Evolutionary conservation across 2,888 invertebrate genomes (phyloP).

Genomic region (Leucophora obtusa): DNA sequence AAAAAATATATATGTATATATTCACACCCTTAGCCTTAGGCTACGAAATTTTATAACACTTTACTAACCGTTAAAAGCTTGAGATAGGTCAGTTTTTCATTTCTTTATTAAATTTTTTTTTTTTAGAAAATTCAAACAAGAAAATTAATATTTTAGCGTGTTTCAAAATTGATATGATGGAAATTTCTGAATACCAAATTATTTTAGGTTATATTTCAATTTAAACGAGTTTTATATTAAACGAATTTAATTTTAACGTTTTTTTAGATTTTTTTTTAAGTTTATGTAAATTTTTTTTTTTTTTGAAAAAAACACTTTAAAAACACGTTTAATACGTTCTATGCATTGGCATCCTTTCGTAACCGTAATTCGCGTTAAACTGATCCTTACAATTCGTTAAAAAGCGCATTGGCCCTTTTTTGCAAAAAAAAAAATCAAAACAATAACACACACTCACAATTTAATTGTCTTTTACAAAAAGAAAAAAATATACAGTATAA

Average conservation of each 20-base stretch:
- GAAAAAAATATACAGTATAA: neutral
- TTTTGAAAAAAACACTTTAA: conserved; percentile 28
- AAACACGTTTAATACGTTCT: conserved; percentile 61
- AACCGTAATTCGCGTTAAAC: conserved; percentile 78
- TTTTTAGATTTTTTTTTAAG: conserved; percentile 36
- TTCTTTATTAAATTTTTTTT: conserved; percentile 31
- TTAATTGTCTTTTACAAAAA: conserved; percentile 66
- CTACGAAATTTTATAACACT: conserved; percentile 30
- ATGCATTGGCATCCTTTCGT: conserved; percentile 75
- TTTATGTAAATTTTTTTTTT: conserved; percentile 25
- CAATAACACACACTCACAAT: conserved; percentile 32
- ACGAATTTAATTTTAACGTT: conserved; percentile 9
- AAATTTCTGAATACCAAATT: neutral
- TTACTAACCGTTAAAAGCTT: conserved; percentile 59
- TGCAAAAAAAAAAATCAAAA: conserved; percentile 53
- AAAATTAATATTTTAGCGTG: neutral
- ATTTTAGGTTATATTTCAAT: conserved; percentile 21
- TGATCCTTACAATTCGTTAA: conserved; percentile 78
- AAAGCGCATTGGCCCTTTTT: conserved; percentile 72
- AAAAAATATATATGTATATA: too few species aligned
- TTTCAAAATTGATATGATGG: conserved; percentile 31
- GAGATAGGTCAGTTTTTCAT: conserved; percentile 54
- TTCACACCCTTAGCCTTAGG: conserved; percentile 39
- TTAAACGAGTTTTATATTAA: conserved; percentile 4
- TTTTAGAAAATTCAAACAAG: neutral